Base-by-base conservation (phyloP, 2,797 vertebrate genomes). In the Crax fasciolata region DNA sequence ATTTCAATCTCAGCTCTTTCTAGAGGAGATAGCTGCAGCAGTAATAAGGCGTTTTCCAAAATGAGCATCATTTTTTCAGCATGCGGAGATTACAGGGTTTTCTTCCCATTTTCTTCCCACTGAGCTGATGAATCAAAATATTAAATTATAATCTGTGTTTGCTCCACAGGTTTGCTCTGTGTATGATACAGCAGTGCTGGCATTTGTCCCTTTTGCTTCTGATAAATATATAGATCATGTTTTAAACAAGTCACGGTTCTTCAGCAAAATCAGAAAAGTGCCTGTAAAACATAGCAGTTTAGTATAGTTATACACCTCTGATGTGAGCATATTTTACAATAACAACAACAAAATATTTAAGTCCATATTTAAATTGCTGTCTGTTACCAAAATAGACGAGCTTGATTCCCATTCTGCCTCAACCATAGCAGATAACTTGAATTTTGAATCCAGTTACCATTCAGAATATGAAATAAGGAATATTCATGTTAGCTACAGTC, bases 401-500 rank as follows among this genome's bases (percentile, higher is more conserved):
- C 38, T 61, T 94, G 23, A 74, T 71, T 94, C 82, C 57, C 49
- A 49, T 74, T 92, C 74, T 88, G n/a, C 46, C 28, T 93, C 84
- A 93, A 32, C 3, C 30, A 27, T 52, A 77, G 80, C 1, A 74
- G 30, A 71, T 4, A 59, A 83, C 74, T 32, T 84, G 54, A 80
- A 81, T 89, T 88, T 85, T 87, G 43, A 88, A 80, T 86, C 52
- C 66, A 68, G 38, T 68, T 90, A 73, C 70, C 43, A 52, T 65
- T 85, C 57, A 72, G 44, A 87, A 61, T 44, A 52, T 63, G 52
- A 77, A 80, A 66, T 5, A 32, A 25, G 59, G 18, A 84, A 70
- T 61, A 83, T 59, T 48, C 27, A 32, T 63, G 68, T 68, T 66
- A 71, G 20, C 27, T 19, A 2, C 51, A 27, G 39, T 70, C 49